Percentiles rank a stretch among this genome's conserved stretches.
Conservation (phyloP, 2,888 invertebrate genomes). For the Andricus curvator region DNA sequence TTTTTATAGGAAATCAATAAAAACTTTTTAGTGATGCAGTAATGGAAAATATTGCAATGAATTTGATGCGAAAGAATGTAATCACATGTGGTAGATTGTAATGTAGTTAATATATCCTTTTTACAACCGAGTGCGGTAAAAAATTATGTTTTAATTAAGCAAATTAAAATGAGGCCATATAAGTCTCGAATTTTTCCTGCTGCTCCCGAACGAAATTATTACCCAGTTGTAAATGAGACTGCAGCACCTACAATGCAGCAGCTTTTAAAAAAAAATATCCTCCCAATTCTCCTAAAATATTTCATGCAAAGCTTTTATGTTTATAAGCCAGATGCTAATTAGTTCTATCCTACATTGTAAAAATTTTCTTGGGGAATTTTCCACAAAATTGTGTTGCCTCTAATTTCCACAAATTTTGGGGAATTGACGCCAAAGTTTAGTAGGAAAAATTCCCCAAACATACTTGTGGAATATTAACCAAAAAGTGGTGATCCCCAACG, state of each 20-base stretch:
- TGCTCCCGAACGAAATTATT: conserved; percentile 18
- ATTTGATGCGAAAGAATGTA: no score
- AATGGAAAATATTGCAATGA: no score
- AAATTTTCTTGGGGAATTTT: no score
- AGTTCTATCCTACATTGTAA: neutral
- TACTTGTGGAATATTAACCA: no score
- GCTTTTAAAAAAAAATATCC: neutral
- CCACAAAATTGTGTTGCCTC: no score
- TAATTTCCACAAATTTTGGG: no score
- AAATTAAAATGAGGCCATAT: conserved; percentile 38
- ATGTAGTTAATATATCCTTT: neutral
- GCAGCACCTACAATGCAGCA: neutral
- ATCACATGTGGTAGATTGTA: neutral
- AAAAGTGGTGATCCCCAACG: no score
- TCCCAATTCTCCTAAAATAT: neutral
- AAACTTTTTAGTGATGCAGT: no score
- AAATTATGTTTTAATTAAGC: conserved; percentile 37
- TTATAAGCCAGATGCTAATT: neutral
- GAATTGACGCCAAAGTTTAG: no score
- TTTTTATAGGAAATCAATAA: no score
- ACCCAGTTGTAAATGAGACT: conserved; percentile 34
- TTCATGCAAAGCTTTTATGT: neutral
- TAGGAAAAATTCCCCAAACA: no score
- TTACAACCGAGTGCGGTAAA: neutral
- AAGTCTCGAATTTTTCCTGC: conserved; percentile 22